phyloP scores from a whole-genome alignment of 2,113 vertebrate species.

The Phocoena sinus region DNA sequence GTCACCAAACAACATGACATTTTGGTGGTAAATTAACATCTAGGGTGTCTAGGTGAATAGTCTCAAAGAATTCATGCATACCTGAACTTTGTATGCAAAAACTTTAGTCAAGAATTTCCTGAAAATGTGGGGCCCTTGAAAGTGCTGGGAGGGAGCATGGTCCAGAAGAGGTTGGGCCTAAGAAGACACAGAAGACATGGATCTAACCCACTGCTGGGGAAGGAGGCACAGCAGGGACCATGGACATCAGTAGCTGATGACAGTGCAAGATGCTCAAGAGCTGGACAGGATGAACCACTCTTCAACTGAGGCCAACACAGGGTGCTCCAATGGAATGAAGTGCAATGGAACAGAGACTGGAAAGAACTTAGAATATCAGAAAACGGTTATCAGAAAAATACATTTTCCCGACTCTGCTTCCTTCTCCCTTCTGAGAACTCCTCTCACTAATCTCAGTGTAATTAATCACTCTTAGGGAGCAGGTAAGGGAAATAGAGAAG shows the following conservation, averaged over 20 bases:
- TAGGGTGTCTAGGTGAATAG: background rate
- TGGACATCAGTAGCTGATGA: background rate
- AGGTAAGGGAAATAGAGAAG: background rate
- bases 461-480: background rate
- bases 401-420: background rate
- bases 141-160: background rate
- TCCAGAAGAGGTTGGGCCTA: background rate
- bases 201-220: background rate
- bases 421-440: background rate
- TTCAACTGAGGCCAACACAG: no score
- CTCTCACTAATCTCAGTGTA: background rate
- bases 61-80: background rate
- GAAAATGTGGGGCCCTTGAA: background rate
- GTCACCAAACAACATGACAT: background rate
- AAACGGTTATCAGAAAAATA: background rate
- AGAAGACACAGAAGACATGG: background rate
- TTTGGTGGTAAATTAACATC: background rate
- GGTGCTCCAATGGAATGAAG: background rate
- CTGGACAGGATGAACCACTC: no score
- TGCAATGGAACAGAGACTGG: background rate
- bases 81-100: no score
- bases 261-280: background rate
- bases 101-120: background rate
- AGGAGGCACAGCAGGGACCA: background rate
- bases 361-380: background rate